Base-by-base conservation (phyloP, 1,140 invertebrate genomes). In the Littorina saxatilis region DNA sequence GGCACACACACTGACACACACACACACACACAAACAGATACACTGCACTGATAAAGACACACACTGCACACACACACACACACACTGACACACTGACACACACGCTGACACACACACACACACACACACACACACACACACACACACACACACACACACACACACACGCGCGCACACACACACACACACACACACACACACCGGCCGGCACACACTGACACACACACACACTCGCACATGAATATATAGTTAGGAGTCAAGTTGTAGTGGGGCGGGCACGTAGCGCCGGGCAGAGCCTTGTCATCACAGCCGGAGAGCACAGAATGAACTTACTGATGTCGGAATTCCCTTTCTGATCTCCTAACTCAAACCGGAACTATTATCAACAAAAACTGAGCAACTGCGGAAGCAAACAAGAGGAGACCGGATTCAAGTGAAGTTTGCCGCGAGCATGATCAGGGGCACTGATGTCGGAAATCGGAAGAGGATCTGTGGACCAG, bases 111-210 rank as follows among this genome's bases (percentile, higher is more conserved):
- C 61, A 3, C n/a, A 9, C 61, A 32, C 61, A 63, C 7, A 15
- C 61, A 63, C 61, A 29, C 61, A 63, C 61, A 15, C 61, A 32
- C 61, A 32, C 61, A 32, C 61, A 27, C 61, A 32, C 61, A 27
- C 61, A 63, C 61, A 27, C 61, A 32, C 61, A 27, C 61, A 32
- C 61, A 32, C 61, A 63, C 23, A 32, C 61, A 63, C 61, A 15
- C 61, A 63, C 61, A 15, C 61, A 63, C 61, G 27, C 61, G 32
- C 61, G 27, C 61, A 63, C 61, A 32, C 61, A 63, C 61, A 32
- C 61, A 63, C 61, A 15, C n/a, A 63, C 61, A 32, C 61, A 63
- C 61, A 32, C 61, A 63, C 61, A 32, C 61, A 63, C n/a, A 29
- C n/a, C 4, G 2, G 27, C 61, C 9, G n/a, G 61, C 61, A 32